A percentile compares a stretch with the other conserved stretches of the same genome.
Conservation (phyloP, 1,140 invertebrate species). For the Ostrea denselamellosa region DNA sequence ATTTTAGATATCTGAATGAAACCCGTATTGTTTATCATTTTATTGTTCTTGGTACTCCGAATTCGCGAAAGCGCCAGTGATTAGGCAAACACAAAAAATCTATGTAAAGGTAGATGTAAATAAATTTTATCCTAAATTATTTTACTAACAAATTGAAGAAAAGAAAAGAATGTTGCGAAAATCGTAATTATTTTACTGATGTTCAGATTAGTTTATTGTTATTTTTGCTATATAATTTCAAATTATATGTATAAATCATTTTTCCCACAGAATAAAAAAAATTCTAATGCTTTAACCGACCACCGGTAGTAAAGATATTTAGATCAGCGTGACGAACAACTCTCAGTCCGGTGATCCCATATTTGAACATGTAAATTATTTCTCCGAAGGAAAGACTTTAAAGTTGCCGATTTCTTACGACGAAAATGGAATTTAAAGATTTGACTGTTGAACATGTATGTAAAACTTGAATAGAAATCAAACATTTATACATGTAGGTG, state of each 20-base stretch:
- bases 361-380: conserved; percentile 32
- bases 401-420: conserved; percentile 28
- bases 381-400: conserved; percentile 12
- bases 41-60: no score
- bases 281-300: neutral
- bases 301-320: neutral
- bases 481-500: neutral
- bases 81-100: no score
- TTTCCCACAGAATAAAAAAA: neutral
- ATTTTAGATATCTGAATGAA: no score
- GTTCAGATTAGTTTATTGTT: no score
- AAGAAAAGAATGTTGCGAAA: no score
- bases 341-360: neutral
- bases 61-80: no score
- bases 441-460: conserved; percentile 21
- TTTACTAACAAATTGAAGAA: no score
- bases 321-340: neutral
- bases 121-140: no score
- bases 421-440: conserved; percentile 18
- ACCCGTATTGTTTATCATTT: no score
- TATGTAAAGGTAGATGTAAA: no score
- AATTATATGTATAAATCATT: neutral
- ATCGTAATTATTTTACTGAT: no score
- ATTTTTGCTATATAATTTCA: neutral
- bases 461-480: conserved; percentile 22